Conservation (phyloP, 2,888 invertebrate species). For the Amphimallon solstitiale region DNA sequence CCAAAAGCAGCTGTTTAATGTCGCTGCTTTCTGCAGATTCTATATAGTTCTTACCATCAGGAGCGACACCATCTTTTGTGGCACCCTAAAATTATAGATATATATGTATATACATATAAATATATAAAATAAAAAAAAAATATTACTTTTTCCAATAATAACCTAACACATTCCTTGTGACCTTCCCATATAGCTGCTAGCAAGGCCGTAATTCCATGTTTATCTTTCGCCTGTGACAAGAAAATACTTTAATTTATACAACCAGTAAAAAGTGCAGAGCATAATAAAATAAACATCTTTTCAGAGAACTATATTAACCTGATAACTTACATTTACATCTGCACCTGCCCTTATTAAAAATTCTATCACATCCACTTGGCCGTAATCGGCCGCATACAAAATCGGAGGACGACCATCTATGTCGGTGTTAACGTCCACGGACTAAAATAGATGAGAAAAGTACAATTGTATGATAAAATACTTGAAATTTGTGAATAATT, state of each 20-base stretch:
- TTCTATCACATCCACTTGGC: constrained; percentile 88
- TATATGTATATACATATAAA: too few relatives aligned
- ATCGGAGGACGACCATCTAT: constrained; percentile 91
- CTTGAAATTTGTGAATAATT: constrained; percentile 26
- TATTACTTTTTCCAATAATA: constrained; percentile 85
- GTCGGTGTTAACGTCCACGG: constrained; percentile 84
- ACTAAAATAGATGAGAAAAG: constrained; percentile 49
- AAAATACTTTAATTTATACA: too few relatives aligned
- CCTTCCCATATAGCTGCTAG: constrained; percentile 98
- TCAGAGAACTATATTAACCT: too few relatives aligned
- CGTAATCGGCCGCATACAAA: constrained; percentile 96
- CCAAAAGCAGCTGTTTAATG: constrained; percentile 78
- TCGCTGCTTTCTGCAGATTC: constrained; percentile 93
- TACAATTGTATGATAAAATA: background rate
- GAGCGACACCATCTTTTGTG: constrained; percentile 81
- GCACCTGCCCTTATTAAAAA: constrained; percentile 91
- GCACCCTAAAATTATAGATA: constrained; percentile 73
- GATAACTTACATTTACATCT: constrained; percentile 85
- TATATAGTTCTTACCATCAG: constrained; percentile 86
- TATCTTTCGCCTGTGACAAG: constrained; percentile 82
- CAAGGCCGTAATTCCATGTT: constrained; percentile 94
- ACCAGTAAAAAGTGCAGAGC: too few relatives aligned
- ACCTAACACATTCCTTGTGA: constrained; percentile 89
- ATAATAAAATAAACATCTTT: background rate
- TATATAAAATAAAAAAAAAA: constrained; percentile 30